Evolutionary conservation across 1,140 invertebrate species (phyloP).

Genomic region (Drosophila serrata): DNA sequence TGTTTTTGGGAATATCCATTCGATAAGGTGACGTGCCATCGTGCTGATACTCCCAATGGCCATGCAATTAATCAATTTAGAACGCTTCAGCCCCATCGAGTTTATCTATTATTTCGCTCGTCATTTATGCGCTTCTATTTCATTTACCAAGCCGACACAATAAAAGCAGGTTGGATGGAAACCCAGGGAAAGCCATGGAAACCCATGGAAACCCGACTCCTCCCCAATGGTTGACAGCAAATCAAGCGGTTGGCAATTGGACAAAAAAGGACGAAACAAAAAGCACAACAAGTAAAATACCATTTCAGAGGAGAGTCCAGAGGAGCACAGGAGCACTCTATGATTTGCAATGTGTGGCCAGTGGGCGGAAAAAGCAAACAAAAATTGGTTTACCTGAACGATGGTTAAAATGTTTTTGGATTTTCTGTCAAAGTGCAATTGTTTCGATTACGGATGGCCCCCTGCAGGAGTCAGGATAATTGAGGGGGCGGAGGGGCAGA

Average conservation of each 20-base stretch:
- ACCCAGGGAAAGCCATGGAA: neutral
- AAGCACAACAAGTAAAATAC: conserved; percentile 33
- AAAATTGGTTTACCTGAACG: conserved; percentile 43
- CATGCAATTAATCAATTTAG: conserved; percentile 33
- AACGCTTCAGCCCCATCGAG: conserved; percentile 9
- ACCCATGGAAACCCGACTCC: conserved; percentile 9
- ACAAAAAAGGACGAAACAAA: conserved; percentile 10
- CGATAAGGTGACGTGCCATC: neutral
- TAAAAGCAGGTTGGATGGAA: conserved; percentile 12
- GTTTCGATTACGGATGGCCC: conserved; percentile 21
- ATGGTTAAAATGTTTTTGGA: conserved; percentile 29
- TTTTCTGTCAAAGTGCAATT: conserved; percentile 40
- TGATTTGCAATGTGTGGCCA: conserved; percentile 46
- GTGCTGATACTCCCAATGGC: neutral
- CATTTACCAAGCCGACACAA: conserved; percentile 34
- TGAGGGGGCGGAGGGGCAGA: neutral
- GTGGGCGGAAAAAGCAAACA: conserved; percentile 37
- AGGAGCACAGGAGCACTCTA: conserved; percentile 20
- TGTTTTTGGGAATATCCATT: conserved; percentile 3
- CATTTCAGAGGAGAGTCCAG: conserved; percentile 21
- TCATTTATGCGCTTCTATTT: conserved; percentile 38
- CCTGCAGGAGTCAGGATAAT: conserved; percentile 17
- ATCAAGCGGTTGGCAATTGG: conserved; percentile 53
- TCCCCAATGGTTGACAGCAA: conserved; percentile 22
- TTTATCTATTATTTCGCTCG: conserved; percentile 24